Evolutionary conservation across 2,888 invertebrate genomes (phyloP).

Genomic region (Andrena trimmerana): DNA sequence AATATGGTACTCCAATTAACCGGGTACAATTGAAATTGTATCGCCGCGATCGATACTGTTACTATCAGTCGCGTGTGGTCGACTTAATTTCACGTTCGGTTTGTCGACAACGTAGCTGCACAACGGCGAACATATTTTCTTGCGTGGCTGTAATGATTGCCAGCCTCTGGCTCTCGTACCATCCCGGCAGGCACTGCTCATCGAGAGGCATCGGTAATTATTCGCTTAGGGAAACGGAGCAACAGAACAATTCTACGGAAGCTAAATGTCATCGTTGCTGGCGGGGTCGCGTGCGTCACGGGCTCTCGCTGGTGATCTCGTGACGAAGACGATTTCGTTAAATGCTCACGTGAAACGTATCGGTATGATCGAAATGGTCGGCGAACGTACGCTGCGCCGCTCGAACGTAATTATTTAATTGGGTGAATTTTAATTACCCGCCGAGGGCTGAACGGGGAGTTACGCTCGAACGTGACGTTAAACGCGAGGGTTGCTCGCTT

Average conservation of each 20-base stretch:
- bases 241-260: constrained; percentile 16
- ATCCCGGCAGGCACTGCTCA: not conserved
- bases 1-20: not conserved
- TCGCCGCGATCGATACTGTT: not conserved
- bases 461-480: not conserved
- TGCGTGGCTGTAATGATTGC: not conserved
- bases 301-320: constrained; percentile 1
- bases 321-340: constrained; percentile 32
- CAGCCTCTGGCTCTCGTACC: constrained; percentile 2
- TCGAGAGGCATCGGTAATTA: constrained; percentile 5
- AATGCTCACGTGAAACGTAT: constrained; percentile 26
- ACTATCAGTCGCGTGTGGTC: constrained; percentile 1
- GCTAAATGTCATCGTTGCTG: constrained; percentile 29
- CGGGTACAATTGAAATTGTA: not conserved
- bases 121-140: constrained; percentile 6
- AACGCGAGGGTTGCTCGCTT: not conserved
- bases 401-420: not conserved
- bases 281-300: constrained; percentile 23
- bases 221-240: not conserved
- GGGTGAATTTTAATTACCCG: constrained; percentile 10
- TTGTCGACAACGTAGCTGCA: not conserved
- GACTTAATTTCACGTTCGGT: constrained; percentile 21
- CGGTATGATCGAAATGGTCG: constrained; percentile 11
- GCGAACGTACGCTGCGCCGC: not conserved
- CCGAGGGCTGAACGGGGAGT: not conserved